Evolutionary conservation across 1,140 invertebrate genomes (phyloP).

Genomic region (Procambarus virginalis): DNA sequence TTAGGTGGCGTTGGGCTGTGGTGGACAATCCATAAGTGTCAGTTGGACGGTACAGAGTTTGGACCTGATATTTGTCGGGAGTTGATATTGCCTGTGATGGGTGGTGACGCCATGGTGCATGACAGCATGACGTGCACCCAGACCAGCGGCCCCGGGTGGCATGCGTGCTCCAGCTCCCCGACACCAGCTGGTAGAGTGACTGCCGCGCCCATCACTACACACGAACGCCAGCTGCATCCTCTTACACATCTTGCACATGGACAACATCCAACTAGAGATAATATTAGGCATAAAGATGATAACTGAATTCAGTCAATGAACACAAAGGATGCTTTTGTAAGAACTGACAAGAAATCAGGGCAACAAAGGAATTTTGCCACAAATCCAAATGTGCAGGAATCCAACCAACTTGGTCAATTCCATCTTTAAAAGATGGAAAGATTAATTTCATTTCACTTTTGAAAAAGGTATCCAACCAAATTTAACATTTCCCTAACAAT

Average conservation of each 20-base stretch:
- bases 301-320: neutral
- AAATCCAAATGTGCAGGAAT: neutral
- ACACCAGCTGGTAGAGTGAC: neutral
- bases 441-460: too few species aligned
- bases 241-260: neutral
- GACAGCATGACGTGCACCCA: conserved; percentile 16
- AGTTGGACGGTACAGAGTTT: conserved; percentile 7
- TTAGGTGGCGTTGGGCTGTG: conserved; percentile 30
- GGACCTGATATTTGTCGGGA: conserved; percentile 1
- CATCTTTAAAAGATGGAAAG: neutral
- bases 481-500: too few species aligned
- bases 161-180: neutral
- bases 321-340: neutral
- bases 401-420: too few species aligned
- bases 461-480: too few species aligned
- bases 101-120: conserved; percentile 14
- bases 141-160: too few species aligned
- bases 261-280: neutral
- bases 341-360: neutral
- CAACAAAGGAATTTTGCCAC: neutral
- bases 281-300: neutral
- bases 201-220: neutral
- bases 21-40: conserved; percentile 27
- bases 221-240: neutral
- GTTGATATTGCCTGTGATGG: conserved; percentile 19